Conservation (phyloP, 2,888 invertebrate genomes). For the Bellardia pandia region DNA sequence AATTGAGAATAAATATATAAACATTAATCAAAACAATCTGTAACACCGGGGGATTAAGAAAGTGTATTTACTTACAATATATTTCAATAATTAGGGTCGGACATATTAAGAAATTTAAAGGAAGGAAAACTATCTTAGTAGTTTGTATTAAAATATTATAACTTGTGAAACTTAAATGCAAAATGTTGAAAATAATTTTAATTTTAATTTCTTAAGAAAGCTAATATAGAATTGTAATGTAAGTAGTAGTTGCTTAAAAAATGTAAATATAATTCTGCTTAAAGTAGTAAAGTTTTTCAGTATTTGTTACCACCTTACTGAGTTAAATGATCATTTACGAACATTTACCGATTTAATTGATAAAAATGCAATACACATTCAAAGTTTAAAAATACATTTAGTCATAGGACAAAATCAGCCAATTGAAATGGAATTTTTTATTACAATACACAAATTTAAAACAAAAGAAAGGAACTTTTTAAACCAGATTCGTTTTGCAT, state of each 20-base stretch:
- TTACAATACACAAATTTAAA: not conserved
- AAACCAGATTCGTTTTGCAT: not conserved
- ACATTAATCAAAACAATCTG: constrained; percentile 17
- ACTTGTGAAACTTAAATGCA: too few relatives aligned
- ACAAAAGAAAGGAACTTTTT: not conserved
- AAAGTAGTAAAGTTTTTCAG: not conserved
- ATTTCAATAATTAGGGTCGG: not conserved
- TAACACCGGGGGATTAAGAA: not conserved
- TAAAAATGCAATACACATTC: not conserved
- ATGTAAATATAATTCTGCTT: too few relatives aligned
- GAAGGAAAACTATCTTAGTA: not conserved
- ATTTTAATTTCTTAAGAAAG: too few relatives aligned
- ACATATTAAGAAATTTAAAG: not conserved
- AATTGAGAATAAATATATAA: not conserved
- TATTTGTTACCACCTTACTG: not conserved
- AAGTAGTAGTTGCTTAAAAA: too few relatives aligned
- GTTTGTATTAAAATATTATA: too few relatives aligned
- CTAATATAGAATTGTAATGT: too few relatives aligned
- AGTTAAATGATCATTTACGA: not conserved
- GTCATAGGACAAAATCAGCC: not conserved
- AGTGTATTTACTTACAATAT: not conserved
- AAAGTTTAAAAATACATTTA: not conserved
- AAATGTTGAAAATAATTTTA: too few relatives aligned
- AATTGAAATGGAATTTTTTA: not conserved
- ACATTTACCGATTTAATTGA: not conserved